Evolutionary conservation across 2,888 invertebrate species (phyloP).

Genomic region (Andricus quercusramuli): DNA sequence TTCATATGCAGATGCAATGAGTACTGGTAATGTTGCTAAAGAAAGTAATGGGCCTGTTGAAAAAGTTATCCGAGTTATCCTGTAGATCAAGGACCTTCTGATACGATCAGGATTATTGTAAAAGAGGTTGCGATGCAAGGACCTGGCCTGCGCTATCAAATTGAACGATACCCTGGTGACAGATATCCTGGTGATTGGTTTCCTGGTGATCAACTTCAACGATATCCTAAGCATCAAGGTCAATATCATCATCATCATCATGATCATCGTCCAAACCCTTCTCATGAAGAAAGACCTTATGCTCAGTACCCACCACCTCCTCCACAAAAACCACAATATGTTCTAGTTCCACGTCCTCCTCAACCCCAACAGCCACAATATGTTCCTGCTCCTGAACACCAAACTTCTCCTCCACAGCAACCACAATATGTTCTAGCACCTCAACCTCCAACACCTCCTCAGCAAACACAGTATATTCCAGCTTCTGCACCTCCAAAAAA

Average conservation of each 20-base stretch:
- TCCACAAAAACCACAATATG: not conserved
- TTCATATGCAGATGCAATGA: constrained; percentile 40
- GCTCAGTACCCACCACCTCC: not conserved
- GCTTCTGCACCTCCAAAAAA: no score
- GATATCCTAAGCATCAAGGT: not conserved
- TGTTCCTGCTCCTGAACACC: not conserved
- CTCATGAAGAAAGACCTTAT: not conserved
- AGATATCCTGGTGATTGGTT: not conserved
- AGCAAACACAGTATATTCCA: not conserved
- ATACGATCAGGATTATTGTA: not conserved
- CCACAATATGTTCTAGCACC: not conserved
- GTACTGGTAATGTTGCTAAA: constrained; percentile 6
- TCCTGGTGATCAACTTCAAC: not conserved
- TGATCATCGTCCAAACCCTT: not conserved
- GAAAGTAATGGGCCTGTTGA: not conserved
- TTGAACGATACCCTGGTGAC: not conserved
- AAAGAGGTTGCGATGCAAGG: constrained; percentile 13
- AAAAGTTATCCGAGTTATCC: not conserved
- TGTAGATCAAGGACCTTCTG: not conserved
- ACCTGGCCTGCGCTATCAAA: not conserved
- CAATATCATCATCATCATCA: not conserved
- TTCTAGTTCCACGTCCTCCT: not conserved
- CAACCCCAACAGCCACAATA: not conserved
- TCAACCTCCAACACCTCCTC: not conserved
- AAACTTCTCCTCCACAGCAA: not conserved